Evolutionary conservation across 2,888 invertebrate species (phyloP).

Genomic region (Panzeria rudis): DNA sequence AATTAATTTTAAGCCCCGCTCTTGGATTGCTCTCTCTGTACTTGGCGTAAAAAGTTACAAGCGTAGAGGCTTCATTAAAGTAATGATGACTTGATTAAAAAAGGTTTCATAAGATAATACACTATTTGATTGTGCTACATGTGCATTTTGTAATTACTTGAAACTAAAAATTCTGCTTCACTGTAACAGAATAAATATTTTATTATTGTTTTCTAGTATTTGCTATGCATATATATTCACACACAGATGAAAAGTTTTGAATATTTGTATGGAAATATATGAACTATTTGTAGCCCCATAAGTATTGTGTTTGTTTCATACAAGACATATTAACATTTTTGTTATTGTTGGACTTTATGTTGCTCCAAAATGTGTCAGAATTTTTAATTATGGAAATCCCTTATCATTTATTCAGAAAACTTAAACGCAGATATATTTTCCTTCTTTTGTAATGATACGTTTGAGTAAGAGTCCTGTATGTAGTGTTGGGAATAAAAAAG

Average conservation of each 20-base stretch:
- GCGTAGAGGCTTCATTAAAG: too few relatives aligned
- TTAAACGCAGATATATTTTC: neutral
- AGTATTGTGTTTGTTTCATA: neutral
- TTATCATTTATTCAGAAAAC: constrained; percentile 60
- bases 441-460: neutral
- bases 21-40: too few relatives aligned
- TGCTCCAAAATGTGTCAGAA: constrained; percentile 67
- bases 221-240: neutral
- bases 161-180: too few relatives aligned
- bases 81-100: too few relatives aligned
- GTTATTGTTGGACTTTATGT: constrained; percentile 62
- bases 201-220: too few relatives aligned
- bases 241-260: neutral
- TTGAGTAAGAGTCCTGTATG: constrained; percentile 6
- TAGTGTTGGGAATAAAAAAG: neutral
- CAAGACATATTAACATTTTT: constrained; percentile 46
- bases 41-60: too few relatives aligned
- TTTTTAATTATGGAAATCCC: constrained; percentile 66
- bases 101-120: too few relatives aligned
- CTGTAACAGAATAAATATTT: too few relatives aligned
- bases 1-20: too few relatives aligned
- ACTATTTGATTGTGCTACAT: too few relatives aligned
- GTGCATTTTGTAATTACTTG: too few relatives aligned
- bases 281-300: neutral
- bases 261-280: neutral